A percentile compares a stretch with the other conserved stretches of the same genome.
Conservation (phyloP, 2,888 invertebrate species). For the Perizoma flavofasciatum region DNA sequence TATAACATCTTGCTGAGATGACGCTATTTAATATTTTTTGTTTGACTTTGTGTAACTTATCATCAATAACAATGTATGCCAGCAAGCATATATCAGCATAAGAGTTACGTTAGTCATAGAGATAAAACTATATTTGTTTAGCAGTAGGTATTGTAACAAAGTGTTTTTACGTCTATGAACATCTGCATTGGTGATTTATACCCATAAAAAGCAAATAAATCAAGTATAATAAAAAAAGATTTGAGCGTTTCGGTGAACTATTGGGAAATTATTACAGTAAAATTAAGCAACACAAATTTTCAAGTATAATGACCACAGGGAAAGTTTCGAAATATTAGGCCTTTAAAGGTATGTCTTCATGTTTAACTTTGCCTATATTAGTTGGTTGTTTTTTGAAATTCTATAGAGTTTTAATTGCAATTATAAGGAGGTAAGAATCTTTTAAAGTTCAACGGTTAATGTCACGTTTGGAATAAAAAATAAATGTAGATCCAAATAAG, state of each 20-base stretch:
- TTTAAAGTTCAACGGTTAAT: no score
- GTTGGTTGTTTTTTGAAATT: slow-evolving; percentile 12
- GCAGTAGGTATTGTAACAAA: not conserved
- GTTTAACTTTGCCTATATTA: slow-evolving; percentile 5
- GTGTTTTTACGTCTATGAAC: not conserved
- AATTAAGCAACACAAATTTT: slow-evolving; percentile 28
- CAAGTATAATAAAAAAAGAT: not conserved
- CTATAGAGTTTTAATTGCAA: not conserved
- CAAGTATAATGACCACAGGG: slow-evolving; percentile 29
- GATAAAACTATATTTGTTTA: not conserved
- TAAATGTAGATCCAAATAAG: slow-evolving; percentile 1
- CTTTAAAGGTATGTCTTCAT: slow-evolving; percentile 20
- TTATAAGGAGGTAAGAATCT: not conserved
- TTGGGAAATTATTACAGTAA: slow-evolving; percentile 29
- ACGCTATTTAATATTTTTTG: slow-evolving; percentile 21
- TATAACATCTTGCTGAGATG: slow-evolving; percentile 30
- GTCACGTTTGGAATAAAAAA: no score
- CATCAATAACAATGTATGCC: not conserved
- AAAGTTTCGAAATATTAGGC: slow-evolving; percentile 24
- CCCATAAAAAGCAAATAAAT: not conserved
- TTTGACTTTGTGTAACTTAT: slow-evolving; percentile 19
- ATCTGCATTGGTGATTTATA: not conserved
- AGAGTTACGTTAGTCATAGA: slow-evolving; percentile 6
- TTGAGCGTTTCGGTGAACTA: slow-evolving; percentile 16
- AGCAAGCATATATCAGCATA: not conserved